Evolutionary conservation across 1,140 invertebrate species (phyloP).

Genomic region (Polyergus mexicanus): DNA sequence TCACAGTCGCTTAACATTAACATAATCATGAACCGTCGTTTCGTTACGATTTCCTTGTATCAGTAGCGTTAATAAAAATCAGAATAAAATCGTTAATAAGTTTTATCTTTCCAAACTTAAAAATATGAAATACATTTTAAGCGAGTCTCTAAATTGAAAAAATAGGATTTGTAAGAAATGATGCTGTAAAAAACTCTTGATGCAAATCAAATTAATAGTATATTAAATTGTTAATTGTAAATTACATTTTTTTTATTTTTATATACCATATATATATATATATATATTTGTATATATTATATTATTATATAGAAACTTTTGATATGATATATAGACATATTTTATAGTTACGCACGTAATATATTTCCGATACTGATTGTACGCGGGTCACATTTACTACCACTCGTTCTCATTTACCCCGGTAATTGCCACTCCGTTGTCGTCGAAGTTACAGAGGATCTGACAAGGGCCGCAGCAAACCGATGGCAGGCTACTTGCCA

Average conservation of each 20-base stretch:
- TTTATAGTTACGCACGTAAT: not conserved
- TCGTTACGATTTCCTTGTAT: not conserved
- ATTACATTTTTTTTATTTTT: too few species aligned
- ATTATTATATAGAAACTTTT: not conserved
- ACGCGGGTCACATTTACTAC: not conserved
- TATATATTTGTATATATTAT: not conserved
- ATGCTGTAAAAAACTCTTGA: too few species aligned
- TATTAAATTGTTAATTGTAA: not conserved
- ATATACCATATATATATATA: too few species aligned
- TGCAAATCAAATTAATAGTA: not conserved
- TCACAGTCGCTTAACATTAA: not conserved
- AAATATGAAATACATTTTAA: not conserved
- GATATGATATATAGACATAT: not conserved
- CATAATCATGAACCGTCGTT: slow-evolving; percentile 2
- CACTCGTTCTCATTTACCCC: slow-evolving; percentile 10
- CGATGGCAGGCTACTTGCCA: slow-evolving; percentile 46
- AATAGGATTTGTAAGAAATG: too few species aligned
- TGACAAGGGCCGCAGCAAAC: not conserved
- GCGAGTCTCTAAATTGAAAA: not conserved
- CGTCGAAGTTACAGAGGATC: slow-evolving; percentile 16
- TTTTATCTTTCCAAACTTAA: not conserved
- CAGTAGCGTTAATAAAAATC: not conserved
- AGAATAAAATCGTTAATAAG: not conserved
- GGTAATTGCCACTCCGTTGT: slow-evolving; percentile 37
- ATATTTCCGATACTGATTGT: not conserved